Evolutionary conservation across 2,888 invertebrate genomes (phyloP), one percentile per base, ranked within the genome.

Genomic region (Hanleya hanleyi): DNA sequence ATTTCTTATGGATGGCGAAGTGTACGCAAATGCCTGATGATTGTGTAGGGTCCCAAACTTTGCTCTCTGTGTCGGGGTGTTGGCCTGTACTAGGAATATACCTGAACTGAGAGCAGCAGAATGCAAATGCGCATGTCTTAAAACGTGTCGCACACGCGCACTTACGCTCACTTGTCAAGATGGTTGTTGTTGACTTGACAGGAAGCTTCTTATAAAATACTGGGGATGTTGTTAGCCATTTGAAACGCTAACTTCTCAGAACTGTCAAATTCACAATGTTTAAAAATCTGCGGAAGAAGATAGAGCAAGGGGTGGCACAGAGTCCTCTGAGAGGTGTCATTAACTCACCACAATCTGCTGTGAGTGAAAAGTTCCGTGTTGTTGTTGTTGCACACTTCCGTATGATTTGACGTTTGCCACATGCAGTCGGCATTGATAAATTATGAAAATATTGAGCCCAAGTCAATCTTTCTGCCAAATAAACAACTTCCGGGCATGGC

Each of bases 251-350:
- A 41, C 9, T 41, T n/a, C n/a, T n/a, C n/a, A n/a, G n/a, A 57
- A 57, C 3, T 29, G 29, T 1, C 57, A 22, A 29, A 29, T 26
- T 29, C 26, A 76, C 37, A 47, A 87, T 87, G 87, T 87, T 87
- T 70, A 84, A 84, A 73, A 86, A 83, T 71, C 75, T 87, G 47
- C 85, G 83, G 74, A 86, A 84, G 77, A 85, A 82, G 69, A 74
- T 87, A 47, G 85, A 87, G 70, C 86, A 87, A 73, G 85, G 84
- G 22, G 87, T 87, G 33, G 82, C 82, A 47, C 84, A 85, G 67
- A 81, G 83, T 32, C 82, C 83, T 0, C 77, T 85, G 29, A 82
- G 82, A 77, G 83, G 82, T 65, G 85, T 84, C 9, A 80, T 84
- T 15, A 57, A 57, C n/a, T n/a, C n/a, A n/a, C n/a, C n/a, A n/a